These are phyloP conservation scores for Agrilus mali DNA, from an alignment of 2,888 invertebrate species.

Conservation along the genomic window DNA sequence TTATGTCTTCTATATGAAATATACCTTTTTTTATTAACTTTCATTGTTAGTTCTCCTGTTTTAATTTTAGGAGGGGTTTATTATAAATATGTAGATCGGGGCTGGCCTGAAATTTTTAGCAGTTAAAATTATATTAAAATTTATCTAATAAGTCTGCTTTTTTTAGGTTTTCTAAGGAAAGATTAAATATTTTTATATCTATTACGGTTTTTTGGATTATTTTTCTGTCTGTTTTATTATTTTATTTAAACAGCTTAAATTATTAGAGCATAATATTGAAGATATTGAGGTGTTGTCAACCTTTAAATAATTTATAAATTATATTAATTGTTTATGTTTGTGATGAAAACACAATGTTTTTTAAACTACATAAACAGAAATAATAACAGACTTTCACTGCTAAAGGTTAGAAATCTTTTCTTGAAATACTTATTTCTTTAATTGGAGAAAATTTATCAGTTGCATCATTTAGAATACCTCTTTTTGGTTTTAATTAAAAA, in stretches of 20 bases:
- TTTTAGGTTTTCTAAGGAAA: constrained; percentile 36
- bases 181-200: constrained; percentile 36
- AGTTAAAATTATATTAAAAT: constrained; percentile 21
- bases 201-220: constrained; percentile 21
- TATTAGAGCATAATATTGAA: constrained; percentile 36
- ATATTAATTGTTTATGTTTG: constrained; percentile 41
- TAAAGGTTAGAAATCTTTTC: constrained; percentile 51
- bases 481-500: constrained; percentile 36
- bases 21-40: constrained; percentile 32
- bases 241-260: constrained; percentile 35
- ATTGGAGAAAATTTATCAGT: constrained; percentile 43
- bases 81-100: constrained; percentile 33
- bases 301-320: constrained; percentile 22
- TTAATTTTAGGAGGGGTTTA: constrained; percentile 33
- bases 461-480: constrained; percentile 55
- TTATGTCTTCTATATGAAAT: constrained; percentile 40
- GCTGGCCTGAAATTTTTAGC: constrained; percentile 20
- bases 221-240: constrained; percentile 37
- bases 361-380: constrained; percentile 53
- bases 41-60: constrained; percentile 34
- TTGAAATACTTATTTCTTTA: constrained; percentile 38
- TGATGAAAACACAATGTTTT: constrained; percentile 56
- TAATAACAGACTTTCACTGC: constrained; percentile 35
- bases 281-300: constrained; percentile 28
- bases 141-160: constrained; percentile 33